Percentiles rank a stretch among this genome's conserved stretches.
These are phyloP conservation scores for Tokudaia muenninki DNA, from an alignment of 2,797 vertebrate species.

Conservation along the genomic window DNA sequence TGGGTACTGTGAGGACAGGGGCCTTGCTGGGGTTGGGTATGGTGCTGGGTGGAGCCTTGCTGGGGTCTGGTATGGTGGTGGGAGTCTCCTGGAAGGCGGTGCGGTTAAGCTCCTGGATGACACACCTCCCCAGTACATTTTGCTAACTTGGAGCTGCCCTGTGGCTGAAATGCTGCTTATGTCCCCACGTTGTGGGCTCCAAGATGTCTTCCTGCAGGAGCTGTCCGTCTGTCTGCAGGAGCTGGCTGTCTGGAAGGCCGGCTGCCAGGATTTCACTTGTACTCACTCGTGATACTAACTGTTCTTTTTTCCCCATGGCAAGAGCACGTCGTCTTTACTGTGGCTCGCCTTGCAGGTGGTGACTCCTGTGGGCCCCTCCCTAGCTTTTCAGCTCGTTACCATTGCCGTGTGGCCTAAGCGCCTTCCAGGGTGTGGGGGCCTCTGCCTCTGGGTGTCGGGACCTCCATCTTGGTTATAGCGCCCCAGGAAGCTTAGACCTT, in stretches of 20 bases:
- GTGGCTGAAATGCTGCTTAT: background rate
- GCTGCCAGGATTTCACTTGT: background rate
- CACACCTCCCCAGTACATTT: background rate
- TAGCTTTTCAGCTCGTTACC: background rate
- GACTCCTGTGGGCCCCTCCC: constrained; percentile 8
- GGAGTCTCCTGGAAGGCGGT: background rate
- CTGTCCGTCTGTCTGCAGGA: background rate
- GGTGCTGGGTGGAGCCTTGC: too few relatives aligned
- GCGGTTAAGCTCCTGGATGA: fast-evolving
- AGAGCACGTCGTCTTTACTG: constrained; percentile 30
- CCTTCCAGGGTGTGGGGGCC: background rate
- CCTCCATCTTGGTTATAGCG: background rate
- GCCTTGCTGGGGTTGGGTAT: background rate
- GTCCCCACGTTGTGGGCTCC: background rate
- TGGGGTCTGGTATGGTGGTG: background rate
- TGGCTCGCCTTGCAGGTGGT: background rate
- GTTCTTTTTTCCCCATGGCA: constrained; percentile 47
- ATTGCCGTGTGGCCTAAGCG: background rate
- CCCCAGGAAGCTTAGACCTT: background rate
- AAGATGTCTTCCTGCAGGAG: background rate
- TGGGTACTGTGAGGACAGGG: background rate
- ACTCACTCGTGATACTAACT: constrained; percentile 70
- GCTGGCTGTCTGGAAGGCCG: background rate
- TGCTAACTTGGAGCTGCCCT: background rate
- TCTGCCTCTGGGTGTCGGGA: background rate